A percentile compares a stretch with the other conserved stretches of the same genome.
Conservation (phyloP, 2,113 vertebrate species). For the Cyphomyrus plagiostoma region DNA sequence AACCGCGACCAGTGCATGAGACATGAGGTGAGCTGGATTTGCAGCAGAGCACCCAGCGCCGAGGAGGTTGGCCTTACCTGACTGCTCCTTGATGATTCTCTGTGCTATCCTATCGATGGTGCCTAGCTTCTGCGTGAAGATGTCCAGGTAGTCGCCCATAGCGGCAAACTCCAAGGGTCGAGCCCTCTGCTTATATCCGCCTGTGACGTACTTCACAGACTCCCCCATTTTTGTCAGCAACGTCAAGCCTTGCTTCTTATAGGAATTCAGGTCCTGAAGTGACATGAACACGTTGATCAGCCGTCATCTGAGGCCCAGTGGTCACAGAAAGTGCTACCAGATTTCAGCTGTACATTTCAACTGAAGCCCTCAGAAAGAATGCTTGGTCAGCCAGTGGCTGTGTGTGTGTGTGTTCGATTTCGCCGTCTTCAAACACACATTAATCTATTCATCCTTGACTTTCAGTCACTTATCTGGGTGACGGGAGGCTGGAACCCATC, state of each 20-base stretch:
- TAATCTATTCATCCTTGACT: neutral
- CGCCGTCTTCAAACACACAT: neutral
- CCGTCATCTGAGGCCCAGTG: neutral
- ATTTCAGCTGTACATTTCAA: neutral
- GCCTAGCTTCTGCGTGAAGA: constrained; percentile 87
- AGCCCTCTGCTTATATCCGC: constrained; percentile 85
- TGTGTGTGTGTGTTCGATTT: neutral
- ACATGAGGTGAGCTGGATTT: neutral
- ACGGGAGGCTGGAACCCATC: neutral
- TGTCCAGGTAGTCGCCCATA: constrained; percentile 88
- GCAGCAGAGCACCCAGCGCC: neutral
- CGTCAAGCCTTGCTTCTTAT: constrained; percentile 89
- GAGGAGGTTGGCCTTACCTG: constrained; percentile 60
- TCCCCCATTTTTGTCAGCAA: constrained; percentile 87
- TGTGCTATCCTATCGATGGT: constrained; percentile 96
- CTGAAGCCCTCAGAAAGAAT: neutral
- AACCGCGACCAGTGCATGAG: neutral
- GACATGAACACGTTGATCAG: neutral
- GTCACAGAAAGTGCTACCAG: neutral
- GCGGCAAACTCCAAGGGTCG: constrained; percentile 83
- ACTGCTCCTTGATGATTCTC: constrained; percentile 90
- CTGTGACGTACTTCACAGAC: constrained; percentile 87
- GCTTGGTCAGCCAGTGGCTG: neutral
- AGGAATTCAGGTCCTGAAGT: constrained; percentile 78
- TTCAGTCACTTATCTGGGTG: neutral